These are phyloP conservation scores for Brassicogethes aeneus DNA, from an alignment of 2,888 invertebrate species.

Conservation along the genomic window DNA sequence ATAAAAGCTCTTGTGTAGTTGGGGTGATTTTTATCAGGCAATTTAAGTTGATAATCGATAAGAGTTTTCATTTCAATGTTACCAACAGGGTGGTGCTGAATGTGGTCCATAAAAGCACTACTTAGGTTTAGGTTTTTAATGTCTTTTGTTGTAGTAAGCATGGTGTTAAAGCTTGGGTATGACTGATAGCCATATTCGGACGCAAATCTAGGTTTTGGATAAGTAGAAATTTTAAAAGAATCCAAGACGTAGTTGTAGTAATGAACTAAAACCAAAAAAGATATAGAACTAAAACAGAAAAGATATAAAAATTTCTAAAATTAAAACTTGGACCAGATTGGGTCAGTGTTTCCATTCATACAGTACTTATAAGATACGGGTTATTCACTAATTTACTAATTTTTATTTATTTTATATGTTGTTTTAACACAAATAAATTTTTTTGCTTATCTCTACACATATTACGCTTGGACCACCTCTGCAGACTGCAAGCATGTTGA, in stretches of 20 bases:
- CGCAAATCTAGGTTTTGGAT: conserved; percentile 76
- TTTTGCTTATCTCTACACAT: no score
- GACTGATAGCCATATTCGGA: conserved; percentile 97
- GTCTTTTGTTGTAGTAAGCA: conserved; percentile 50
- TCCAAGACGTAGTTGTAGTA: conserved; percentile 80
- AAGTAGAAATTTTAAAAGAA: conserved; percentile 70
- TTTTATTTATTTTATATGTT: no score
- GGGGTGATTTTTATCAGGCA: conserved; percentile 43
- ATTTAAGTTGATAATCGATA: conserved; percentile 53
- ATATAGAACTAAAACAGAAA: no score
- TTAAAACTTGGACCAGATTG: no score
- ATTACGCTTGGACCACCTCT: no score
- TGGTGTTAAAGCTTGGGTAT: conserved; percentile 63
- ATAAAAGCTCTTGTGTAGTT: conserved; percentile 59
- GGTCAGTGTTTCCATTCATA: no score
- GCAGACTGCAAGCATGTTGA: no score
- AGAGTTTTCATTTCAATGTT: conserved; percentile 53
- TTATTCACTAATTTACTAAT: no score
- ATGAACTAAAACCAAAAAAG: conserved; percentile 53
- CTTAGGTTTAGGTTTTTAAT: conserved; percentile 43
- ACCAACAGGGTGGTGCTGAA: conserved; percentile 82
- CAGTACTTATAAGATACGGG: no score
- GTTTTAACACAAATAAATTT: no score
- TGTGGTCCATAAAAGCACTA: conserved; percentile 58
- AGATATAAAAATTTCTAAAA: no score